phyloP scores from a whole-genome alignment of 1,140 invertebrate genomes.

The Tetranychus cinnabarinus region DNA sequence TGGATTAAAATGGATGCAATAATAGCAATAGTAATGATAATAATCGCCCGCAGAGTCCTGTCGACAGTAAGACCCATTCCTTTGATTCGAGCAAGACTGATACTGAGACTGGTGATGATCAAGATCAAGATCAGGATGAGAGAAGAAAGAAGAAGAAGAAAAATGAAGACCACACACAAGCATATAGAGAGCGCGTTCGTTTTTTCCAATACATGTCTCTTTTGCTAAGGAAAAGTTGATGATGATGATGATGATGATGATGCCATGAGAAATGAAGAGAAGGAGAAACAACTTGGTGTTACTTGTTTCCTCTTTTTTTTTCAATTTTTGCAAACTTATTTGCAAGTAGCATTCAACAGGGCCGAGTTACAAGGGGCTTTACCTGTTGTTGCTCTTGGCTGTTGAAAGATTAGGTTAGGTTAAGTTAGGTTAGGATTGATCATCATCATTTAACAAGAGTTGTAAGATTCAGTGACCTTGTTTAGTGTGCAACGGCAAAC shows the following conservation, averaged over 20 bases:
- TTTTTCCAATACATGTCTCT: background rate
- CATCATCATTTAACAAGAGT: background rate
- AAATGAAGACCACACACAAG: background rate
- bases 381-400: background rate
- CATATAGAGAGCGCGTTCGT: background rate
- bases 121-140: background rate
- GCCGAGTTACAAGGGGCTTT: background rate
- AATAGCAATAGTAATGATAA: too few species aligned
- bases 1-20: background rate
- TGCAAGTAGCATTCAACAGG: background rate
- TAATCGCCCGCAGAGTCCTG: too few species aligned
- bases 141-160: background rate
- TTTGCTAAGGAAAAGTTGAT: background rate
- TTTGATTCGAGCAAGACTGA: background rate
- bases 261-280: background rate
- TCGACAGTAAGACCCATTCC: too few species aligned
- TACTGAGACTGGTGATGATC: background rate
- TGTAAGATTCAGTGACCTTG: too few species aligned
- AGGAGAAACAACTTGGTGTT: too few species aligned
- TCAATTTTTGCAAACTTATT: background rate
- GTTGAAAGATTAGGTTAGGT: background rate
- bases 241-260: background rate
- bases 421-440: background rate
- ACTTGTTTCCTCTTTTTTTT: too few species aligned
- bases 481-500: too few species aligned